These are phyloP conservation scores for Dicrurus megarhynchus DNA, from an alignment of 2,113 vertebrate genomes.

Conservation along the genomic window DNA sequence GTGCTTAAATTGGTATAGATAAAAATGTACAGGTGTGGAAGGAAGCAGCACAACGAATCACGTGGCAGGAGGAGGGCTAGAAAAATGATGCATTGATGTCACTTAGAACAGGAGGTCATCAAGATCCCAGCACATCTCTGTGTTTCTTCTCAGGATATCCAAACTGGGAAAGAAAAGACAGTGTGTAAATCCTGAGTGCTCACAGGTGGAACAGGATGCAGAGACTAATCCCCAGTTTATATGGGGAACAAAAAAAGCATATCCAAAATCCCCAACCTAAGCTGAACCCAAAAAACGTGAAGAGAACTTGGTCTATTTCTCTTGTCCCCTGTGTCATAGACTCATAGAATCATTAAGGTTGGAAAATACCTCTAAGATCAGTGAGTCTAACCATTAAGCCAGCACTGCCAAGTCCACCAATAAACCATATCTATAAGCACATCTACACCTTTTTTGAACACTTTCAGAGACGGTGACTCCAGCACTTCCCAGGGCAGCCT, in stretches of 20 bases:
- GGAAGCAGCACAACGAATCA: background rate
- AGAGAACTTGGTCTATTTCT: background rate
- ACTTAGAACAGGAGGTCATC: background rate
- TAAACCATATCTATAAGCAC: background rate
- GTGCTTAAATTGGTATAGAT: background rate
- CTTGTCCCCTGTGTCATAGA: background rate
- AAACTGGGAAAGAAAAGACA: background rate
- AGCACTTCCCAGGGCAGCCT: background rate
- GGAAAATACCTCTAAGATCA: background rate
- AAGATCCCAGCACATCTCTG: background rate
- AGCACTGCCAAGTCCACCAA: background rate
- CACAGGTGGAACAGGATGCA: background rate
- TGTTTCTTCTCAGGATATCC: background rate
- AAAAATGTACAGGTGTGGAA: background rate
- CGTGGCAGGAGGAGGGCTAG: accelerated
- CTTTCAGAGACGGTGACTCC: background rate
- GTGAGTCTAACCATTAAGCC: background rate
- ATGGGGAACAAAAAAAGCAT: background rate
- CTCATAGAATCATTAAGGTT: background rate
- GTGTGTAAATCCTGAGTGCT: background rate
- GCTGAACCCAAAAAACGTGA: background rate
- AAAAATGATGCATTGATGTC: background rate
- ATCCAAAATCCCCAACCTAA: background rate
- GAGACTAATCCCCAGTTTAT: background rate
- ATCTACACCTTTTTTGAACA: background rate